Percentiles rank a stretch among this genome's conserved stretches.
phyloP scores from a whole-genome alignment of 2,888 invertebrate species.

The Xanthia togata region DNA sequence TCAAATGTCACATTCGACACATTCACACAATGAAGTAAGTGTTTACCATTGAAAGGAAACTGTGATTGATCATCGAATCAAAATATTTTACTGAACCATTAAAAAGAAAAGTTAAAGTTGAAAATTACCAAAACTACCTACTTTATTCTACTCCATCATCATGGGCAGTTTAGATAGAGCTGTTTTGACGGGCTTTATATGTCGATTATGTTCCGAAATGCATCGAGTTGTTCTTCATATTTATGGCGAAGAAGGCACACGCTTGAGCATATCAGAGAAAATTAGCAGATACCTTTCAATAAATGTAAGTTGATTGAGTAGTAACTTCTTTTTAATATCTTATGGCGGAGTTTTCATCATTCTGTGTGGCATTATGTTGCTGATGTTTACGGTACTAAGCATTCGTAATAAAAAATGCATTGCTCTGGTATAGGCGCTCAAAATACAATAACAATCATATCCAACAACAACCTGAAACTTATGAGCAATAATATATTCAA shows the following conservation, averaged over 20 bases:
- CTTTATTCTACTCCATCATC: slow-evolving; percentile 17
- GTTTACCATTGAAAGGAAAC: slow-evolving; percentile 16
- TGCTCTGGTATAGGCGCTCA: background rate
- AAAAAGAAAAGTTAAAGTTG: background rate
- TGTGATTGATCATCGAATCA: background rate
- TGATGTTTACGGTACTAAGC: background rate
- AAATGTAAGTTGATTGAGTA: slow-evolving; percentile 90
- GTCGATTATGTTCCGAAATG: slow-evolving; percentile 96
- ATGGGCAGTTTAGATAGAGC: slow-evolving; percentile 96
- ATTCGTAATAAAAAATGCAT: background rate
- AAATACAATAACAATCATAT: background rate
- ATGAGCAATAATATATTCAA: background rate
- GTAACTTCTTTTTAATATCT: background rate
- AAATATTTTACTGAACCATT: slow-evolving; percentile 14
- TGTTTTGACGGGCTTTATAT: slow-evolving; percentile 95
- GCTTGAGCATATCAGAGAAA: slow-evolving; percentile 94
- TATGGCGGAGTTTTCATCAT: background rate
- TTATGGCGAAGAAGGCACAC: slow-evolving; percentile 94
- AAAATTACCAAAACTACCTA: background rate
- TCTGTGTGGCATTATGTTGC: slow-evolving; percentile 6
- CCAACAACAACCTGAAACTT: background rate
- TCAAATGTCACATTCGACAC: background rate
- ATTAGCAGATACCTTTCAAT: slow-evolving; percentile 95
- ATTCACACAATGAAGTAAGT: slow-evolving; percentile 8
- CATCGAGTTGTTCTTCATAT: slow-evolving; percentile 95